Evolutionary conservation across 2,888 invertebrate species (phyloP), one percentile per base, ranked within the genome.

Genomic region (Mycalesis mineus): DNA sequence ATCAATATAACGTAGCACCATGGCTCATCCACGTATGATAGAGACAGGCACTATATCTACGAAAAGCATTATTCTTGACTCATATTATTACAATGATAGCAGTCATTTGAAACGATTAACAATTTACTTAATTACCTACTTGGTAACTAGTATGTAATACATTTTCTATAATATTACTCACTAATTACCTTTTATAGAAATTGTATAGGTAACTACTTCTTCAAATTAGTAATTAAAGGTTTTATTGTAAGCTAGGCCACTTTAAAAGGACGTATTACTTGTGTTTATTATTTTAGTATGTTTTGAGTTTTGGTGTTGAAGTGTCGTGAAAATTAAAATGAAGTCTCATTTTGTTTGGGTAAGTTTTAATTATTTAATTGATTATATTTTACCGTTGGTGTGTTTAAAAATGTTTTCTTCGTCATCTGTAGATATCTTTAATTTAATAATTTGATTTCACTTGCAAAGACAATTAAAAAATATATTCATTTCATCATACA

Each of bases 311-410:
- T 9, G 28, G 44, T 45, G 54, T 11, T 7, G 9, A 33, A 14
- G 39, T 45, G 45, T 28, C 13, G n/a, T 36, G 22, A 8, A 14
- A 31, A 39, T 45, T 7, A 47, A 54, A 29, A 54, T 54, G 54
- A 22, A 29, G 28, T 14, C 11, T 8, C 3, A 15, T 13, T 50
- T 13, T 8, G n/a, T 54, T 54, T 54, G 36, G 54, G 54, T 54
- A 15, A 54, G 54, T 54, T 11, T 1, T 22, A 22, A 22, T 22
- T 22, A 22, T 22, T 22, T 22, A n/a, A n/a, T n/a, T n/a, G n/a
- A n/a, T n/a, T n/a, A n/a, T n/a, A n/a, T n/a, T n/a, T n/a, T n/a
- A n/a, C n/a, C n/a, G n/a, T n/a, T n/a, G n/a, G n/a, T n/a, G n/a
- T n/a, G n/a, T n/a, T n/a, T n/a, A n/a, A n/a, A n/a, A n/a, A n/a